A percentile compares a stretch with the other conserved stretches of the same genome.
Evolutionary conservation across 2,797 vertebrate species (phyloP).

Genomic region (Etheostoma perlongum): DNA sequence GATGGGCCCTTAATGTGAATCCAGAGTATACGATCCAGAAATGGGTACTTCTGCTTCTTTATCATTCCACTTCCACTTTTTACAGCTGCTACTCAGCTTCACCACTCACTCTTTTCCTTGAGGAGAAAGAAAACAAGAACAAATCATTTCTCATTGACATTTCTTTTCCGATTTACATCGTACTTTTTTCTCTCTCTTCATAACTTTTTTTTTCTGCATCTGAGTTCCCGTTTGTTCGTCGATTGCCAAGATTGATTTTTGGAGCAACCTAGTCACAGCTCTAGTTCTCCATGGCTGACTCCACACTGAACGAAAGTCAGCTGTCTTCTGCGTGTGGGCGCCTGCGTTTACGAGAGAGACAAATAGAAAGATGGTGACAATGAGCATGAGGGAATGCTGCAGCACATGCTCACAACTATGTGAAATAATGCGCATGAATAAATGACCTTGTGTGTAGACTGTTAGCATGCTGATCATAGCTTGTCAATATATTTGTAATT

Average conservation of each 20-base stretch:
- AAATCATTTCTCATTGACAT: constrained; percentile 54
- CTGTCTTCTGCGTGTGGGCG: constrained; percentile 4
- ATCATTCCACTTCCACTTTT: constrained; percentile 20
- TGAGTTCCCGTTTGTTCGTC: constrained; percentile 33
- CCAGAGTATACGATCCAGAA: constrained; percentile 16
- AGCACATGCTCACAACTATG: constrained; percentile 4
- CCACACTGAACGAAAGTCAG: constrained; percentile 19
- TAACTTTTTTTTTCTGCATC: constrained; percentile 6
- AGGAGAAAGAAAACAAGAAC: constrained; percentile 21
- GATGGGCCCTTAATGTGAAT: neutral
- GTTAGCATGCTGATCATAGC: constrained; percentile 10
- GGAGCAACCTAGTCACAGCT: constrained; percentile 4
- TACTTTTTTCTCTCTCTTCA: neutral
- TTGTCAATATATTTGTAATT: neutral
- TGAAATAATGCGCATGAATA: constrained; percentile 1
- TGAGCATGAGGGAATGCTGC: constrained; percentile 3
- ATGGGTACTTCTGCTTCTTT: constrained; percentile 1
- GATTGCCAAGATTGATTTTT: constrained; percentile 47
- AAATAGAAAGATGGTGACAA: constrained; percentile 9
- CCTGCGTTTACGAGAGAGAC: neutral
- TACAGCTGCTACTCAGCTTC: constrained; percentile 11
- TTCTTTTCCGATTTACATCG: constrained; percentile 20
- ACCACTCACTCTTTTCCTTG: constrained; percentile 1
- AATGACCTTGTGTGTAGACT: constrained; percentile 20
- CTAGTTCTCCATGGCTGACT: constrained; percentile 22